These are phyloP conservation scores for Drosophila gaucha DNA, from an alignment of 2,888 invertebrate species.

Conservation along the genomic window DNA sequence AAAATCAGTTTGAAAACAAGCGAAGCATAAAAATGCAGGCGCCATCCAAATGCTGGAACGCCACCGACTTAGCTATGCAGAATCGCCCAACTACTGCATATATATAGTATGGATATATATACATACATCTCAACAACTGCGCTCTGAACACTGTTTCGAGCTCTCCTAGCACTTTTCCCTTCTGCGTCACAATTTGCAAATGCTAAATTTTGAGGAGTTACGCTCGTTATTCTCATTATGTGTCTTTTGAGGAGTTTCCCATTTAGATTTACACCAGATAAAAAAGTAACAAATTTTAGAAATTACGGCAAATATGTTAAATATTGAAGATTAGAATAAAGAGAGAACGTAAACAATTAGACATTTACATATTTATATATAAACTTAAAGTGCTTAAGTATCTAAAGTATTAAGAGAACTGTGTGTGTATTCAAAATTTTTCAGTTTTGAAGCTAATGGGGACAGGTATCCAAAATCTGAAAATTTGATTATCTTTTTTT, in stretches of 20 bases:
- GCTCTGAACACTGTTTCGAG: neutral
- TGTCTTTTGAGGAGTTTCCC: constrained; percentile 36
- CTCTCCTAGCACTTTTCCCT: constrained; percentile 1
- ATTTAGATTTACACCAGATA: constrained; percentile 5
- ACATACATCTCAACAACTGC: neutral
- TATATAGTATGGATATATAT: too few relatives aligned
- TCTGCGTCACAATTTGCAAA: constrained; percentile 11
- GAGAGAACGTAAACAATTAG: too few relatives aligned
- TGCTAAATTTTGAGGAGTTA: constrained; percentile 28
- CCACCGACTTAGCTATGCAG: constrained; percentile 11
- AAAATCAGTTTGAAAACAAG: constrained; percentile 80
- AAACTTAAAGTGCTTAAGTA: too few relatives aligned
- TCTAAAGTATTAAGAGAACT: too few relatives aligned
- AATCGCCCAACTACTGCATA: neutral
- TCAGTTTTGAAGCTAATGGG: too few relatives aligned
- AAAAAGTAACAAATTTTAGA: too few relatives aligned
- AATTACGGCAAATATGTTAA: too few relatives aligned
- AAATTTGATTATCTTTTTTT: too few relatives aligned
- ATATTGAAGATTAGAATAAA: too few relatives aligned
- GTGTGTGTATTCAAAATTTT: too few relatives aligned
- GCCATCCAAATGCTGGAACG: constrained; percentile 21
- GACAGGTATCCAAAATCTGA: too few relatives aligned
- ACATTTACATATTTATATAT: too few relatives aligned
- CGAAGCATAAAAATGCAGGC: constrained; percentile 81
- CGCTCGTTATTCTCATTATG: constrained; percentile 55